Evolutionary conservation across 1,140 invertebrate species (phyloP).

Genomic region (Brachionus asplanchnoidis): DNA sequence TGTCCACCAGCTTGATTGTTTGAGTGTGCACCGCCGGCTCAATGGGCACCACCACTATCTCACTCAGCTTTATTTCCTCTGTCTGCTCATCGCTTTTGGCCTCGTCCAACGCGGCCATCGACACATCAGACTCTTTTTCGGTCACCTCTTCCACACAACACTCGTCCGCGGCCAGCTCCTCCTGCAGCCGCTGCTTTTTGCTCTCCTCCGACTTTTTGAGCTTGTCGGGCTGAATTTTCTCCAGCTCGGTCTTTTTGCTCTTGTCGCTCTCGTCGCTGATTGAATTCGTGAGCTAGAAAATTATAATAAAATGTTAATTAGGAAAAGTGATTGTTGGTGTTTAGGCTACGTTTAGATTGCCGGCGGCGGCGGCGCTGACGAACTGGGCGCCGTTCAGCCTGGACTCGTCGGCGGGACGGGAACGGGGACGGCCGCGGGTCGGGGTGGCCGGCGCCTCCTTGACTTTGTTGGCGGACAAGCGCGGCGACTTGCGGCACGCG

Average conservation of each 20-base stretch:
- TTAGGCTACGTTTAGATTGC: neutral
- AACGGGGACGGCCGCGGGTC: neutral
- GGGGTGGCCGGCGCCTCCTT: neutral
- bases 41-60: neutral
- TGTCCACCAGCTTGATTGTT: neutral
- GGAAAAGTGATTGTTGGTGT: neutral
- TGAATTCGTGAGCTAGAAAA: neutral
- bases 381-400: slow-evolving; percentile 21
- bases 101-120: neutral
- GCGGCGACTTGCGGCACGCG: neutral
- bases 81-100: neutral
- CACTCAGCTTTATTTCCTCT: neutral
- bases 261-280: neutral
- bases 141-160: too few species aligned
- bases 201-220: neutral
- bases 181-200: neutral
- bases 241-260: neutral
- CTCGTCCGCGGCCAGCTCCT: neutral
- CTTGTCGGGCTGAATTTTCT: slow-evolving; percentile 29
- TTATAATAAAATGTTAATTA: neutral
- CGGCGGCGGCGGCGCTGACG: neutral
- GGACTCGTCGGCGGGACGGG: neutral
- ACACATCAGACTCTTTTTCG: neutral
- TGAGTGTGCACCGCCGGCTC: neutral
- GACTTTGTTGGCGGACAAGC: neutral